Percentiles rank a stretch among this genome's conserved stretches.
These are phyloP conservation scores for Microplitis demolitor DNA, from an alignment of 1,140 invertebrate species.

Conservation along the genomic window DNA sequence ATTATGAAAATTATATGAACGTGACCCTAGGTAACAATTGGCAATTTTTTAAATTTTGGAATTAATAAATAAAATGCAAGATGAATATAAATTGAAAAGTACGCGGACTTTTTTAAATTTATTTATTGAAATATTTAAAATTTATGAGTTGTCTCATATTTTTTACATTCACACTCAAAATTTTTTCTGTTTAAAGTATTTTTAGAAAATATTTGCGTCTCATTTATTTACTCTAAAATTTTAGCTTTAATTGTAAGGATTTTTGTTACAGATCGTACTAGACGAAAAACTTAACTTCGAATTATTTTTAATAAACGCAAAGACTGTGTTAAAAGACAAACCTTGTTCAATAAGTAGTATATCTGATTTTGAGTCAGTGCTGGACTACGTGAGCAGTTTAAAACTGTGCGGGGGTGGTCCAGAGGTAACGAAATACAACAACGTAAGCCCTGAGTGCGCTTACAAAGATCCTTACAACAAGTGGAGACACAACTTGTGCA, in stretches of 20 bases:
- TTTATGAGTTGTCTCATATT: too few species aligned
- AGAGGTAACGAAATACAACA: conserved; percentile 21
- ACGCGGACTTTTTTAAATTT: too few species aligned
- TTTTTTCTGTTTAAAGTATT: too few species aligned
- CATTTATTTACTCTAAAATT: too few species aligned
- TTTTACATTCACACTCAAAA: too few species aligned
- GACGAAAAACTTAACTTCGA: conserved; percentile 35
- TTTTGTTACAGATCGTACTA: conserved; percentile 34
- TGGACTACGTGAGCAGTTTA: conserved; percentile 29
- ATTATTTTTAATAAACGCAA: conserved; percentile 29
- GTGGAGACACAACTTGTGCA: conserved; percentile 38
- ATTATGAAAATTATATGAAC: too few species aligned
- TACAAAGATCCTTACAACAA: conserved; percentile 32
- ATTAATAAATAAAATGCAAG: too few species aligned
- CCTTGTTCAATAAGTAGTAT: conserved; percentile 20
- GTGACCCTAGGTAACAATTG: too few species aligned
- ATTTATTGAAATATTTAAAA: too few species aligned
- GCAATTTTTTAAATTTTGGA: too few species aligned
- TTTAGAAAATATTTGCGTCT: too few species aligned
- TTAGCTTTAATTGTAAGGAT: not conserved
- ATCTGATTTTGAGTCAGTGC: conserved; percentile 25
- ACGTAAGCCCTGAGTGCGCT: conserved; percentile 34
- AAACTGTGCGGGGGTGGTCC: conserved; percentile 37
- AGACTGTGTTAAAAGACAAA: conserved; percentile 27
- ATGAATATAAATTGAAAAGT: too few species aligned